These are phyloP conservation scores for Montipora sp. DNA, from an alignment of 64 coral and sea anemone species.

Conservation along the genomic window DNA sequence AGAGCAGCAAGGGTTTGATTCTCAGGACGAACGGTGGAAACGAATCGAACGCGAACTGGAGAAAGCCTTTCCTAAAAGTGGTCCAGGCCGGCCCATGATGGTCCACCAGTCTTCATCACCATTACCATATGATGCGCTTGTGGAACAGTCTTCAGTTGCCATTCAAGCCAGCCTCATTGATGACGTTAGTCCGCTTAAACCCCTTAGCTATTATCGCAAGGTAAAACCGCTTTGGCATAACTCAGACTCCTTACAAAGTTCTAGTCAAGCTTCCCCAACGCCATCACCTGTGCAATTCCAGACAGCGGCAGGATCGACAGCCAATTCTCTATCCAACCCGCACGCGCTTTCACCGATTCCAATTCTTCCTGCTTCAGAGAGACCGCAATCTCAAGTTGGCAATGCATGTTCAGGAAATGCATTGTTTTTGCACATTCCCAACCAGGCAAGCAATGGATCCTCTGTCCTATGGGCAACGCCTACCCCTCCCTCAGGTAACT, in stretches of 20 bases:
- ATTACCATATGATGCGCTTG: constrained; percentile 45
- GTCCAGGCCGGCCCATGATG: constrained; percentile 51
- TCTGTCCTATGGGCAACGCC: constrained; percentile 29
- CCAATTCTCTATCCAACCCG: neutral
- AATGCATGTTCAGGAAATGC: neutral
- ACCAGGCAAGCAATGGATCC: neutral
- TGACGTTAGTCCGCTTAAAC: constrained; percentile 93
- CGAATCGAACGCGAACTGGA: constrained; percentile 88
- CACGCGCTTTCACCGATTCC: constrained; percentile 36
- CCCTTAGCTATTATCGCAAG: constrained; percentile 61
- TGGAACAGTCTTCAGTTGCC: constrained; percentile 81
- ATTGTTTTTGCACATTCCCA: constrained; percentile 15
- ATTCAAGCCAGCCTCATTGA: constrained; percentile 95
- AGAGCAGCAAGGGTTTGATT: constrained; percentile 79
- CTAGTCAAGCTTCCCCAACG: neutral
- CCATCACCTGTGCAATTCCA: constrained; percentile 14
- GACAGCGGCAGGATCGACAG: neutral
- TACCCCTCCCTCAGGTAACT: constrained; percentile 36
- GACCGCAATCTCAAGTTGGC: neutral
- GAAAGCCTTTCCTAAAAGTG: constrained; percentile 72
- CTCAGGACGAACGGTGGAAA: constrained; percentile 91
- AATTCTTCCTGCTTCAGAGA: constrained; percentile 18
- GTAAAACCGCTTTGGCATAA: constrained; percentile 3
- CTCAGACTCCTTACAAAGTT: constrained; percentile 3
- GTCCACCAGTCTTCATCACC: constrained; percentile 78